phyloP scores from a whole-genome alignment of 1,140 invertebrate genomes.

The Pomacea maculata region DNA sequence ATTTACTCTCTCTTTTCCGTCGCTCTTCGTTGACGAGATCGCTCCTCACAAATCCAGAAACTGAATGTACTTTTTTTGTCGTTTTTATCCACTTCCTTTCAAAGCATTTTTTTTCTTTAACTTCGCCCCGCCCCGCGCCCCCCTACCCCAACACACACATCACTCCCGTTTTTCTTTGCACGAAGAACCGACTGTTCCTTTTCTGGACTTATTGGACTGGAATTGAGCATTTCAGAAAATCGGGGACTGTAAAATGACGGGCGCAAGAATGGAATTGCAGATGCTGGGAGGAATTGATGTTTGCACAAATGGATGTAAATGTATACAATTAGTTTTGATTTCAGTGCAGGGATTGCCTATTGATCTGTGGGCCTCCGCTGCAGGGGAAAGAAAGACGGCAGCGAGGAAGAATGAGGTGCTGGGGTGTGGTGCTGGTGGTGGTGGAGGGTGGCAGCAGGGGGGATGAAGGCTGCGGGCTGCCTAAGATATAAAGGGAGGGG shows the following conservation, averaged over 20 bases:
- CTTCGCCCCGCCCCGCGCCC: neutral
- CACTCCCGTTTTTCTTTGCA: no score
- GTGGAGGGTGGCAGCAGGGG: no score
- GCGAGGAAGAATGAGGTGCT: no score
- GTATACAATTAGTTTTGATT: constrained; percentile 28
- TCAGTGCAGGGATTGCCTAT: constrained; percentile 12
- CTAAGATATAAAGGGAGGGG: no score
- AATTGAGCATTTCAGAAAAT: constrained; percentile 14
- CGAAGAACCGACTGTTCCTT: constrained; percentile 2
- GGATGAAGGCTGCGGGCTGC: no score
- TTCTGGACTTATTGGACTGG: constrained; percentile 8
- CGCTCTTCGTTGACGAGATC: neutral
- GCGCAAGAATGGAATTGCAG: constrained; percentile 25
- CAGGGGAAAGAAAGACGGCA: no score
- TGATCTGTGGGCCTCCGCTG: no score
- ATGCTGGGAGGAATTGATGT: constrained; percentile 22
- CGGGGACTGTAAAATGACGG: constrained; percentile 10
- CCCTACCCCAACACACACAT: no score
- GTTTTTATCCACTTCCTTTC: no score
- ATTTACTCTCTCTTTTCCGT: neutral
- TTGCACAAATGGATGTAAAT: constrained; percentile 29
- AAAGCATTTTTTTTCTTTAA: neutral
- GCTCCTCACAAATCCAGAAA: no score
- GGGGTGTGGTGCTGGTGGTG: no score
- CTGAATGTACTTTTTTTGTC: no score